Evolutionary conservation across 2,888 invertebrate species (phyloP).

Genomic region (Plebejus argus): DNA sequence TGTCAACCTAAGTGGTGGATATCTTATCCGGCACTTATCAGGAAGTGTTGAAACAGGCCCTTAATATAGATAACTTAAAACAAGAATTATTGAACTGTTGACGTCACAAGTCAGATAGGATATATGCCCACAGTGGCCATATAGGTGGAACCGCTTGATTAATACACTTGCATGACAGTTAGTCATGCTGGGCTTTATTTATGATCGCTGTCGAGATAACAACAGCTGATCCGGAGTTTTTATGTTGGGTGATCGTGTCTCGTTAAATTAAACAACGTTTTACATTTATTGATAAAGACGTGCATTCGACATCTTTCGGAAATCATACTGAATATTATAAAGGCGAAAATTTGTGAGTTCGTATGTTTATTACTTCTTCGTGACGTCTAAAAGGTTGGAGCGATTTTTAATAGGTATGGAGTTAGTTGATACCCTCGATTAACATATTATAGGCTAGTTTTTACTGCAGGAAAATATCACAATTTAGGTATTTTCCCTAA

Average conservation of each 20-base stretch:
- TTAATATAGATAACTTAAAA: too few relatives aligned
- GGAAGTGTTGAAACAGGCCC: too few relatives aligned
- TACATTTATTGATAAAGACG: background rate
- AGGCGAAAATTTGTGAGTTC: too few relatives aligned
- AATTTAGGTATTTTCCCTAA: too few relatives aligned
- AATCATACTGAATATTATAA: background rate
- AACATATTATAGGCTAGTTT: too few relatives aligned
- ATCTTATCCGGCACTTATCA: too few relatives aligned
- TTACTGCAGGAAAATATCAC: too few relatives aligned
- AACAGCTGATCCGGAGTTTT: slow-evolving; percentile 12
- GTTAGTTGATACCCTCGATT: too few relatives aligned
- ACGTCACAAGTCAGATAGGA: background rate
- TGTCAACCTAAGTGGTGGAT: too few relatives aligned
- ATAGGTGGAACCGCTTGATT: background rate
- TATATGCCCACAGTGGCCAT: background rate
- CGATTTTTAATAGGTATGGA: too few relatives aligned
- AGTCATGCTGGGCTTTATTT: slow-evolving; percentile 19
- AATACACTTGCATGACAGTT: background rate
- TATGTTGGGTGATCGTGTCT: background rate
- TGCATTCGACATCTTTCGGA: background rate
- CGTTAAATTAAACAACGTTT: background rate
- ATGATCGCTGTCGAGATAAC: slow-evolving; percentile 16
- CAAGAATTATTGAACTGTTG: background rate
- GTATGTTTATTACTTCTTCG: background rate
- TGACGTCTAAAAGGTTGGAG: too few relatives aligned